phyloP scores from a whole-genome alignment of 1,140 invertebrate species.

The Caerostris extrusa region DNA sequence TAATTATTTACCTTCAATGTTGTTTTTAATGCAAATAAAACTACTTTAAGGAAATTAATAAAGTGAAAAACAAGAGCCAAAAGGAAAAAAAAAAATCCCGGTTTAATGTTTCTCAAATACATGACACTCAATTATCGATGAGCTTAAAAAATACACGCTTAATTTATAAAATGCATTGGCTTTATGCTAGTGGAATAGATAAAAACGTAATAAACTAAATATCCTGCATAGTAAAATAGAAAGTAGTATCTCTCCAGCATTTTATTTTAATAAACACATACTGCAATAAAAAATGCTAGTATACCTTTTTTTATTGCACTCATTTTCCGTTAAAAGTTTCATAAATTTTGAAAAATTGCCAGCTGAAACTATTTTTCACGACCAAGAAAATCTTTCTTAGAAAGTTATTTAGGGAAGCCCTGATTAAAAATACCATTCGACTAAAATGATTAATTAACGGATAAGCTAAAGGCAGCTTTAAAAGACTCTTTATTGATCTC shows the following conservation, averaged over 20 bases:
- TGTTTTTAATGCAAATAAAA: slow-evolving; percentile 3
- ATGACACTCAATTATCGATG: slow-evolving; percentile 4
- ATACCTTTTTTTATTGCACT: neutral
- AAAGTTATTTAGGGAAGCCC: slow-evolving; percentile 52
- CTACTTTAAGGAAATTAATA: neutral
- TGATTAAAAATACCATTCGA: slow-evolving; percentile 72
- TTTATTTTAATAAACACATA: slow-evolving; percentile 28
- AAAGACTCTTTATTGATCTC: slow-evolving; percentile 70
- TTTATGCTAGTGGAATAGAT: slow-evolving; percentile 31
- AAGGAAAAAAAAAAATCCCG: neutral
- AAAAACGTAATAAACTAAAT: slow-evolving; percentile 70
- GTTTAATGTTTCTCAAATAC: neutral
- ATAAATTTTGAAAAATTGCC: slow-evolving; percentile 68
- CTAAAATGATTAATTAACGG: slow-evolving; percentile 64
- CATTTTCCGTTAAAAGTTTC: slow-evolving; percentile 49
- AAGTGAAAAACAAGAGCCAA: neutral
- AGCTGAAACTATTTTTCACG: slow-evolving; percentile 68
- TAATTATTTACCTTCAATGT: neutral
- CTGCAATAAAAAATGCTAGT: neutral
- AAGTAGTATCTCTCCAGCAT: neutral
- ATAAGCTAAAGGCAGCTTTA: slow-evolving; percentile 58
- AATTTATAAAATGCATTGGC: slow-evolving; percentile 24
- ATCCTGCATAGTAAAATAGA: slow-evolving; percentile 12
- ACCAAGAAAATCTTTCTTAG: slow-evolving; percentile 56
- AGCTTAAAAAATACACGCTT: neutral